Percentiles rank a stretch among this genome's conserved stretches.
Evolutionary conservation across 2,797 vertebrate species (phyloP).

Genomic region (Garrulus glandarius): DNA sequence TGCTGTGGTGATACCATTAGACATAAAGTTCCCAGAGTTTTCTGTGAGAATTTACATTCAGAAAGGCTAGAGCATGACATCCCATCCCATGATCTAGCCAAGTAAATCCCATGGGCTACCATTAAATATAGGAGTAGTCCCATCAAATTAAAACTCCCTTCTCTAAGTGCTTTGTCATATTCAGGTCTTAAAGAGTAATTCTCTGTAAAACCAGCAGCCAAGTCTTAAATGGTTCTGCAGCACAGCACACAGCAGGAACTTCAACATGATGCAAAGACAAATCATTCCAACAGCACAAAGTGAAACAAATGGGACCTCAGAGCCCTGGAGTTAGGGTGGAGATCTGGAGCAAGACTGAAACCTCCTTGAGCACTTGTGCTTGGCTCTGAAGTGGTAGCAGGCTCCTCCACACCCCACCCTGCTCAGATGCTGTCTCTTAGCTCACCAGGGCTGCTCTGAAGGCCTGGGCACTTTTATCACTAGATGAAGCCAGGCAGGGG

Average conservation of each 20-base stretch:
- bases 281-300: neutral
- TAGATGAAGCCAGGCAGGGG: neutral
- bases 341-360: neutral
- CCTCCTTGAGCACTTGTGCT: neutral
- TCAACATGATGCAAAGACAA: constrained; percentile 34
- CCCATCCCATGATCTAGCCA: neutral
- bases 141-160: constrained; percentile 7
- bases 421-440: neutral
- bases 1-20: neutral
- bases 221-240: constrained; percentile 43
- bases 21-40: neutral
- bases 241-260: neutral
- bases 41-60: neutral
- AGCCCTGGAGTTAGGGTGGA: constrained; percentile 7
- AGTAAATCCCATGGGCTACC: neutral
- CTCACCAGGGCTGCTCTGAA: neutral
- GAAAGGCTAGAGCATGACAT: neutral
- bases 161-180: neutral
- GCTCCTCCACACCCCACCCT: neutral
- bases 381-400: constrained; percentile 4
- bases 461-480: neutral
- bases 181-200: constrained; percentile 25
- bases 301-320: constrained; percentile 42
- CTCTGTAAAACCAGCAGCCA: constrained; percentile 43
- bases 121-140: neutral